Evolutionary conservation across 2,888 invertebrate species (phyloP).

Genomic region (Panzeria rudis): DNA sequence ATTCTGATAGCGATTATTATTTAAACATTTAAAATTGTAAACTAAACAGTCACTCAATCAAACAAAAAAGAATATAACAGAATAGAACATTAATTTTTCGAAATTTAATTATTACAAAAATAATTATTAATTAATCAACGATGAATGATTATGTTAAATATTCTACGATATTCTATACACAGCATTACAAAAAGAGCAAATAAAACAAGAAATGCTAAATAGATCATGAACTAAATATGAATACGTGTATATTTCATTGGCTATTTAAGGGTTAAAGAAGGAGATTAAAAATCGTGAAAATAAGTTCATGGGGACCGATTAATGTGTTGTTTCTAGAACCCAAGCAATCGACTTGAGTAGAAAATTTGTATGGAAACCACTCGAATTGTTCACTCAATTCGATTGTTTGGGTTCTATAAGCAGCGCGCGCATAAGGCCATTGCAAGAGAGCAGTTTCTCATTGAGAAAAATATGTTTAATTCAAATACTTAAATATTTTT

Average conservation of each 20-base stretch:
- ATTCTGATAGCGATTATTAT: slow-evolving; percentile 31
- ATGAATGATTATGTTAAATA: slow-evolving; percentile 56
- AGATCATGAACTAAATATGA: not conserved
- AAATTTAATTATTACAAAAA: slow-evolving; percentile 38
- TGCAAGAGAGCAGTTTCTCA: too few relatives aligned
- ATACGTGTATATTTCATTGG: not conserved
- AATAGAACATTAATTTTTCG: slow-evolving; percentile 58
- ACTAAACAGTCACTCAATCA: slow-evolving; percentile 53
- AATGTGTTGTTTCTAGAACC: too few relatives aligned
- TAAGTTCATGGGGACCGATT: too few relatives aligned
- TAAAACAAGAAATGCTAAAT: slow-evolving; percentile 29
- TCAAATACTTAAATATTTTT: too few relatives aligned
- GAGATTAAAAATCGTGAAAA: too few relatives aligned
- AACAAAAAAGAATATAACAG: slow-evolving; percentile 23
- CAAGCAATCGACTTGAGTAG: too few relatives aligned
- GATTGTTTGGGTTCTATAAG: too few relatives aligned
- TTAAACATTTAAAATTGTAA: slow-evolving; percentile 58
- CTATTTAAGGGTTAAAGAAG: too few relatives aligned
- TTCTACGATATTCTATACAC: not conserved
- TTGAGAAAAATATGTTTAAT: too few relatives aligned
- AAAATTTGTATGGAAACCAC: too few relatives aligned
- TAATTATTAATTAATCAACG: slow-evolving; percentile 33
- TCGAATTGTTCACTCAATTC: too few relatives aligned
- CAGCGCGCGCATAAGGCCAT: too few relatives aligned
- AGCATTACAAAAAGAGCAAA: slow-evolving; percentile 17